Evolutionary conservation across 2,113 vertebrate species (phyloP).

Genomic region (Epinephelus moara): DNA sequence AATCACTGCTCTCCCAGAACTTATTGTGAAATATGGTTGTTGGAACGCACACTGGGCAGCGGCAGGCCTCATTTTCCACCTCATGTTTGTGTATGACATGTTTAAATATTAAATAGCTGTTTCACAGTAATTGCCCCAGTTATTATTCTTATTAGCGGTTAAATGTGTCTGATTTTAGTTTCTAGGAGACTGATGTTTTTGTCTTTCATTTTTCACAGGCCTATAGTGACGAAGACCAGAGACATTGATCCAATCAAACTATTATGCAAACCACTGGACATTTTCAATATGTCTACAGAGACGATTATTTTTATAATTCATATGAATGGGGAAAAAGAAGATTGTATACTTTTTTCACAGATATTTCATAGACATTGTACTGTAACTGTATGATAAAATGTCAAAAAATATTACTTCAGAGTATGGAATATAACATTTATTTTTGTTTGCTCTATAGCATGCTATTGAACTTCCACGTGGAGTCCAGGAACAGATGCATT

Average conservation of each 20-base stretch:
- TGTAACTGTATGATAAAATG: slow-evolving; percentile 71
- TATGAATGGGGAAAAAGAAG: slow-evolving; percentile 67
- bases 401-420: slow-evolving; percentile 71
- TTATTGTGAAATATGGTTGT: slow-evolving; percentile 69
- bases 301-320: slow-evolving; percentile 85
- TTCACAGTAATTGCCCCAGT: slow-evolving; percentile 76
- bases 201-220: slow-evolving; percentile 79
- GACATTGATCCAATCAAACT: slow-evolving; percentile 77
- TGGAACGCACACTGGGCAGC: slow-evolving; percentile 59
- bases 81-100: slow-evolving; percentile 78
- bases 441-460: slow-evolving; percentile 82
- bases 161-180: slow-evolving; percentile 75
- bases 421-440: slow-evolving; percentile 75
- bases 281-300: slow-evolving; percentile 83
- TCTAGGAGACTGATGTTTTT: slow-evolving; percentile 82
- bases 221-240: slow-evolving; percentile 79
- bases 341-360: slow-evolving; percentile 85
- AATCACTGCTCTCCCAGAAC: slow-evolving; percentile 60
- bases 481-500: slow-evolving; percentile 69
- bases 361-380: slow-evolving; percentile 81
- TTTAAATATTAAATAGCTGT: slow-evolving; percentile 78
- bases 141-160: slow-evolving; percentile 80
- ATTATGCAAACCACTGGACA: slow-evolving; percentile 87
- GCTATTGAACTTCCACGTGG: slow-evolving; percentile 63
- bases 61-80: slow-evolving; percentile 78